Percentiles rank a stretch among this genome's conserved stretches.
Evolutionary conservation across 2,797 vertebrate species (phyloP).

Genomic region (Mus spretus): DNA sequence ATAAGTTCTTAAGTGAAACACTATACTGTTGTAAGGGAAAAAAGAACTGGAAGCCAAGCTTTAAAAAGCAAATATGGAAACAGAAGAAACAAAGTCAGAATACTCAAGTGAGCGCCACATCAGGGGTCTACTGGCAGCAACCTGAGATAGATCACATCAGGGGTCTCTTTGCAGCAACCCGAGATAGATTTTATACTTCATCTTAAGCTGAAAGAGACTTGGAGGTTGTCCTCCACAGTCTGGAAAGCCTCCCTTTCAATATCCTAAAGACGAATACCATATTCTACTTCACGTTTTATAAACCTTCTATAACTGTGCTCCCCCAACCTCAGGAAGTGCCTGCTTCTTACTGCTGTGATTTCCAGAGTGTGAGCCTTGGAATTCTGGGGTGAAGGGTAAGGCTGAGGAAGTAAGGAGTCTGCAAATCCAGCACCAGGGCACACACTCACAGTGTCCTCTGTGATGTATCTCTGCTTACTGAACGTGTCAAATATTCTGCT

Average conservation of each 20-base stretch:
- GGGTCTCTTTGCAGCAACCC: background rate
- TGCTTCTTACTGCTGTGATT: background rate
- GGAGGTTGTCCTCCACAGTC: background rate
- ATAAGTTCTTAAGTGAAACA: background rate
- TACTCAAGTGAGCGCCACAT: background rate
- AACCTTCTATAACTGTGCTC: background rate
- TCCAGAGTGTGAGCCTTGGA: background rate
- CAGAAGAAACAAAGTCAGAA: background rate
- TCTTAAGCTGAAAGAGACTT: background rate
- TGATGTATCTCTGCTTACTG: background rate
- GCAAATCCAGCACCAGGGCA: background rate
- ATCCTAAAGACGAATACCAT: background rate
- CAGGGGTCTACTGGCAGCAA: background rate
- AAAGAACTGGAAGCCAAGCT: background rate
- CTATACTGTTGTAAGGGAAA: background rate
- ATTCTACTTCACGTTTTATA: background rate
- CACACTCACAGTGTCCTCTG: background rate
- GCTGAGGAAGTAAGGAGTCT: background rate
- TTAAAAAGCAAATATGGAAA: background rate
- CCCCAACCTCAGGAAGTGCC: background rate
- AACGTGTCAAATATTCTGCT: background rate
- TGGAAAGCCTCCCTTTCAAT: constrained; percentile 29
- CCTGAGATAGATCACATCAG: background rate
- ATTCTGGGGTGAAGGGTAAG: background rate
- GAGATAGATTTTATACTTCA: background rate